These are phyloP conservation scores for Mechanitis mazaeus DNA, from an alignment of 2,888 invertebrate species.

Conservation along the genomic window DNA sequence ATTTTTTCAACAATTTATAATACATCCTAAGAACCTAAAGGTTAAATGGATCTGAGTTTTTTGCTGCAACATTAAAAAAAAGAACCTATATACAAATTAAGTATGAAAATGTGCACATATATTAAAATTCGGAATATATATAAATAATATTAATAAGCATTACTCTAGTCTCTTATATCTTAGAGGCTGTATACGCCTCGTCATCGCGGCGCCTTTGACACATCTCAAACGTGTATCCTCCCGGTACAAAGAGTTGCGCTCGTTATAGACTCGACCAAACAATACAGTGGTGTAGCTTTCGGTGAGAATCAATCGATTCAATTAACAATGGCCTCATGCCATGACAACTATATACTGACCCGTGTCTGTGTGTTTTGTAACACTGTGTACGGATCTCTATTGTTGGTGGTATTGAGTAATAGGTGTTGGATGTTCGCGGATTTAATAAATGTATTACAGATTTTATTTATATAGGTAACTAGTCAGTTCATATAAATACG, in stretches of 20 bases:
- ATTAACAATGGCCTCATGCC: conserved; percentile 64
- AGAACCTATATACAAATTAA: no score
- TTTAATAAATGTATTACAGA: no score
- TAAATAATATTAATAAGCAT: no score
- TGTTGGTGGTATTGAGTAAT: conserved; percentile 28
- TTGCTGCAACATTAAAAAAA: no score
- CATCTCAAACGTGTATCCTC: conserved; percentile 67
- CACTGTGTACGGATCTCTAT: conserved; percentile 33
- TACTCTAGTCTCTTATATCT: no score
- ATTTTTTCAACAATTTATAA: no score
- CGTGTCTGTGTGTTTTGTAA: conserved; percentile 31
- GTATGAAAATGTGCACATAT: no score
- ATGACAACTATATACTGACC: conserved; percentile 39
- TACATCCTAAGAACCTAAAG: no score
- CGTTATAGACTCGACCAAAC: conserved; percentile 73
- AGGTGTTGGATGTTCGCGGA: conserved; percentile 7
- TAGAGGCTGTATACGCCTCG: conserved; percentile 42
- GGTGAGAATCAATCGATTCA: conserved; percentile 67
- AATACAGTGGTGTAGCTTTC: conserved; percentile 70
- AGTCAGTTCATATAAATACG: no score
- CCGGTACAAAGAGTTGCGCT: conserved; percentile 63
- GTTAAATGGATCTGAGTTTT: no score
- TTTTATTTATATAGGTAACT: no score
- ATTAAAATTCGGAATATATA: no score
- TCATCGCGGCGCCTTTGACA: conserved; percentile 74